These are phyloP conservation scores for Caerostris darwini DNA, from an alignment of 1,140 invertebrate genomes.

Conservation along the genomic window DNA sequence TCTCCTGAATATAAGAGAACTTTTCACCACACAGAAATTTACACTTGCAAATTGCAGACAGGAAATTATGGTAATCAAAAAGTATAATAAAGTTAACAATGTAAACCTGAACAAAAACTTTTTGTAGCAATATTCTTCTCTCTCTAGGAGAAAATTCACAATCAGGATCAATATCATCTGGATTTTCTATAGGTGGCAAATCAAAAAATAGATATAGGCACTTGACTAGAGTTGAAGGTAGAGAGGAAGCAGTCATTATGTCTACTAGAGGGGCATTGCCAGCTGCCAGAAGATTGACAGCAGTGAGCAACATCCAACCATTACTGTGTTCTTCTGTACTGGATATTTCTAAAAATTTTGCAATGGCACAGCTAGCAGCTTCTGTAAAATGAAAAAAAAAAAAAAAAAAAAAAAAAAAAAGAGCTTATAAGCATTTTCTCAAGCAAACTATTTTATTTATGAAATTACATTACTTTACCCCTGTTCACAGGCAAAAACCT, in stretches of 20 bases:
- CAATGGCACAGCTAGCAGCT: conserved; percentile 96
- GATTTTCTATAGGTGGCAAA: conserved; percentile 86
- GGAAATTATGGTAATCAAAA: too few relatives aligned
- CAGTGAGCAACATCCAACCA: conserved; percentile 97
- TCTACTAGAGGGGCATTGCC: conserved; percentile 91
- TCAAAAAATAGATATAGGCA: conserved; percentile 99
- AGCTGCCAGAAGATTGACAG: conserved; percentile 92
- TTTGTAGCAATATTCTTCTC: conserved; percentile 94
- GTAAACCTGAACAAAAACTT: conserved; percentile 95
- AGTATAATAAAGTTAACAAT: too few relatives aligned
- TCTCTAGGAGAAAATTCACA: conserved; percentile 96
- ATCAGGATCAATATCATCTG: conserved; percentile 87
- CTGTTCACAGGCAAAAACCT: too few relatives aligned
- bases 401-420: not conserved
- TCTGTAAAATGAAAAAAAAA: conserved; percentile 83
- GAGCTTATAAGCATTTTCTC: not conserved
- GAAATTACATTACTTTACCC: too few relatives aligned
- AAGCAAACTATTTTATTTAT: not conserved
- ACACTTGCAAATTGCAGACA: too few relatives aligned
- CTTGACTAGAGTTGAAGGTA: conserved; percentile 98
- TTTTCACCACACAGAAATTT: too few relatives aligned
- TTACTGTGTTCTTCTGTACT: conserved; percentile 91
- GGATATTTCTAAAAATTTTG: conserved; percentile 94
- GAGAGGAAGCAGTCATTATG: conserved; percentile 96
- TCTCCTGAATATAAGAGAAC: too few relatives aligned